Evolutionary conservation across 2,888 invertebrate species (phyloP).

Genomic region (Apamea anceps): DNA sequence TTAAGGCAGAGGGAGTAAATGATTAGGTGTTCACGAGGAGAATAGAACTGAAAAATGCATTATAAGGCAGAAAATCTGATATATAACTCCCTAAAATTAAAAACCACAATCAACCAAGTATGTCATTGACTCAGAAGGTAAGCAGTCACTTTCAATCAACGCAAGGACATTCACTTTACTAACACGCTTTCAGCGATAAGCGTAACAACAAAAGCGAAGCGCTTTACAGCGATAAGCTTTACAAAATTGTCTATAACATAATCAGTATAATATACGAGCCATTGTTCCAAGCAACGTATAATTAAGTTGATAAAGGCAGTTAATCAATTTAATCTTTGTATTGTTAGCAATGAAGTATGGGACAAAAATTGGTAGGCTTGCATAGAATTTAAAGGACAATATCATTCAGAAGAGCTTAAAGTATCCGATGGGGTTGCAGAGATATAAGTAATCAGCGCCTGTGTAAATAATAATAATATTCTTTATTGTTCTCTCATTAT

Average conservation of each 20-base stretch:
- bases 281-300: constrained; percentile 48
- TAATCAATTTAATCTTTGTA: constrained; percentile 45
- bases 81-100: too few relatives aligned
- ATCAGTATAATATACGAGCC: constrained; percentile 22
- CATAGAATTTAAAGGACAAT: neutral
- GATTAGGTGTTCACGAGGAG: neutral
- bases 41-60: too few relatives aligned
- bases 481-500: too few relatives aligned
- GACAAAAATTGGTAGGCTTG: constrained; percentile 19
- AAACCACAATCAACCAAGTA: neutral
- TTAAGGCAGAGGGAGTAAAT: too few relatives aligned
- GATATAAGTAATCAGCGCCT: too few relatives aligned
- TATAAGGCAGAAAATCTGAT: too few relatives aligned
- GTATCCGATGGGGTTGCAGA: neutral
- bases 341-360: constrained; percentile 35
- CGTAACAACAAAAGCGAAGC: constrained; percentile 18
- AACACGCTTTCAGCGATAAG: constrained; percentile 27
- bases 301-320: constrained; percentile 41
- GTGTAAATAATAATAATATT: too few relatives aligned
- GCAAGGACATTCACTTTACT: neutral
- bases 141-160: constrained; percentile 15
- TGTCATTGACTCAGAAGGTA: neutral
- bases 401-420: neutral
- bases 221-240: constrained; percentile 40
- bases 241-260: constrained; percentile 35